Evolutionary conservation across 2,797 vertebrate genomes (phyloP).

Genomic region (Brachymystax lenok): DNA sequence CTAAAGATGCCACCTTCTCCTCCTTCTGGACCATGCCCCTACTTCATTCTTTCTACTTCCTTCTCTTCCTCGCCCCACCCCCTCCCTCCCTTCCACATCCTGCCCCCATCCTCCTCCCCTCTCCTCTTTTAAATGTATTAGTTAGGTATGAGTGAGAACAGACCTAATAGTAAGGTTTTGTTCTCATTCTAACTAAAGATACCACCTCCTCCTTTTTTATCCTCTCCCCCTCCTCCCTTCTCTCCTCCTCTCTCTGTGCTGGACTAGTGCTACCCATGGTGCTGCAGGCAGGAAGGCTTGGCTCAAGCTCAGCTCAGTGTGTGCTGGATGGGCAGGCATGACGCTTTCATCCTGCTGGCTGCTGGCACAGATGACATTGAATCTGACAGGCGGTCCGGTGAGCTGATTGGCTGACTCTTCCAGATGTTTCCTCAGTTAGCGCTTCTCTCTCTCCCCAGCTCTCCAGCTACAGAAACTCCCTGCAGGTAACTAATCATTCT

Average conservation of each 20-base stretch:
- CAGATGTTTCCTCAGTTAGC: conserved; percentile 50
- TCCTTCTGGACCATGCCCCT: too few species aligned
- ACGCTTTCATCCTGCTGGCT: conserved; percentile 34
- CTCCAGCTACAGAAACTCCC: conserved; percentile 38
- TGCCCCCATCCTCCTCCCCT: too few species aligned
- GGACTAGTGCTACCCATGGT: conserved; percentile 6
- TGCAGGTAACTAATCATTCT: conserved; percentile 38
- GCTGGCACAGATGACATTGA: conserved; percentile 46
- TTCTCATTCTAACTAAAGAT: not conserved
- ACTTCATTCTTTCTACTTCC: not conserved
- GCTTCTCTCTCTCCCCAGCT: not conserved
- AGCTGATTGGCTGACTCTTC: conserved; percentile 46
- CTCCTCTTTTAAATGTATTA: too few species aligned
- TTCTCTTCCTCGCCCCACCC: too few species aligned
- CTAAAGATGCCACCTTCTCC: not conserved
- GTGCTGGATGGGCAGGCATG: conserved; percentile 32
- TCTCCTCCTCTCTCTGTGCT: not conserved
- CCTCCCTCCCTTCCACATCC: too few species aligned
- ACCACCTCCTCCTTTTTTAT: not conserved
- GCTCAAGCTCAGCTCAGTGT: conserved; percentile 31
- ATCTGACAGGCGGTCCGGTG: conserved; percentile 60
- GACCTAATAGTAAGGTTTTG: not conserved
- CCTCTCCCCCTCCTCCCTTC: not conserved
- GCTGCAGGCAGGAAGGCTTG: conserved; percentile 7
- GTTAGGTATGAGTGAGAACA: not conserved